Base-by-base conservation (phyloP, 1,140 invertebrate genomes). In the Gryllus bimaculatus region DNA sequence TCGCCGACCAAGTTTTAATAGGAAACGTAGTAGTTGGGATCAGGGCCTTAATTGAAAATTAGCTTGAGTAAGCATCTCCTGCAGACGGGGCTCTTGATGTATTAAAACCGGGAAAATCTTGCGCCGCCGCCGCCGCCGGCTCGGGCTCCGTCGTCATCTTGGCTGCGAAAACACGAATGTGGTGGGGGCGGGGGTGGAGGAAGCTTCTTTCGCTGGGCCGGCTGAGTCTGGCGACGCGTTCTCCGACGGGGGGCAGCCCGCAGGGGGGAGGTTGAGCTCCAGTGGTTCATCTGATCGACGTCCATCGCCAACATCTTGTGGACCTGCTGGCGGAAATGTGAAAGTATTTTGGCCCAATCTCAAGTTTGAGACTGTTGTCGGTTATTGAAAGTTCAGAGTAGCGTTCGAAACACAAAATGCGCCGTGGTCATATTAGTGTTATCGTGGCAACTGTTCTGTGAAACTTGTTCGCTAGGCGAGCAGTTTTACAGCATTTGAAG, bases 21-120 rank as follows among this genome's bases (percentile, higher is more conserved):
- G 76, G 76, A 77, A 49, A 77, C 47, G 48, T 54, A 54, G 48
- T 77, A 54, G 48, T 77, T 54, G 76, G 76, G 76, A 77, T 77
- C 76, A 77, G 76, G 48, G 48, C 76, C 48, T 77, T 77, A 77
- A 77, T 77, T 77, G 76, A 77, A 77, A 77, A 77, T 77, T 77
- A 77, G 76, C 48, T 48, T 77, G 76, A 77, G 76, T 54, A 77
- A 77, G 76, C 76, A 77, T 77, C 76, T 77, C 76, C 48, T 77
- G 47, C 76, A 47, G 47, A 20, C 47, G 47, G 47, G 47, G 48
- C 76, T 77, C 76, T 54, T 77, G 47, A 77, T 48, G 48, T 77
- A 54, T 77, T 77, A 77, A 77, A 77, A 77, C 76, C 39, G 18
- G 76, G 76, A 77, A 66, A 77, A 77, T 77, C 76, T 77, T 77